Evolutionary conservation across 2,888 invertebrate species (phyloP), one percentile per base, ranked within the genome.

Genomic region (Fragum whitleyi): DNA sequence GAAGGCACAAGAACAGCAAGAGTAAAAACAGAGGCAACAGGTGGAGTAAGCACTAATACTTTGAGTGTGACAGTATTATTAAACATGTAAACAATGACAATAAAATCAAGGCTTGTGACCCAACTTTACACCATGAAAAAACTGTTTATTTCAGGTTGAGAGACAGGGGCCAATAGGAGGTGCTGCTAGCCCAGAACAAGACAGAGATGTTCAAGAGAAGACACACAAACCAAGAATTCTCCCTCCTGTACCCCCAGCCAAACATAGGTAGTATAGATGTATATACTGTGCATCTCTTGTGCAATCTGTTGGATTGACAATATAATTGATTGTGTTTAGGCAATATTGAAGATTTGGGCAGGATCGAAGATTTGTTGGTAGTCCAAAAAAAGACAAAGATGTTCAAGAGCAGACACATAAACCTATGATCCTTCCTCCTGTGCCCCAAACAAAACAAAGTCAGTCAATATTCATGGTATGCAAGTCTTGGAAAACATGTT

Each of bases 131-230:
- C n/a, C n/a, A n/a, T n/a, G n/a, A n/a, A n/a, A n/a, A n/a, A 36
- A 36, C 32, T 9, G 3, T 3, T 36, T 9, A 36, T 36, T 74
- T 32, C 36, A 74, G 75, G 26, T 42, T 42, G 69, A 69, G 72
- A 85, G 90, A 67, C 86, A 85, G 39, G 90, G 89, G 11, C 91
- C 91, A 26, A 85, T 91, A 32, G 90, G 91, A 21, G 86, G 86
- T 53, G 81, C 74, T 29, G 70, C 75, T 11, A 80, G 86, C 72
- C 81, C 77, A 26, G 80, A 81, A 55, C 83, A 84, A 51, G 55
- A 62, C 16, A 75, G 79, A 47, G 70, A 55, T 21, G 53, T 23
- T 47, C 59, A 39, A 51, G 70, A 76, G 0, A 70, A 71, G n/a
- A 29, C 32, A 39, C 70, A 55, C n/a, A 77, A 78, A 65, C 65